phyloP scores from a whole-genome alignment of 2,113 vertebrate genomes.

The rabbit (Oryctolagus cuniculus) region DNA sequence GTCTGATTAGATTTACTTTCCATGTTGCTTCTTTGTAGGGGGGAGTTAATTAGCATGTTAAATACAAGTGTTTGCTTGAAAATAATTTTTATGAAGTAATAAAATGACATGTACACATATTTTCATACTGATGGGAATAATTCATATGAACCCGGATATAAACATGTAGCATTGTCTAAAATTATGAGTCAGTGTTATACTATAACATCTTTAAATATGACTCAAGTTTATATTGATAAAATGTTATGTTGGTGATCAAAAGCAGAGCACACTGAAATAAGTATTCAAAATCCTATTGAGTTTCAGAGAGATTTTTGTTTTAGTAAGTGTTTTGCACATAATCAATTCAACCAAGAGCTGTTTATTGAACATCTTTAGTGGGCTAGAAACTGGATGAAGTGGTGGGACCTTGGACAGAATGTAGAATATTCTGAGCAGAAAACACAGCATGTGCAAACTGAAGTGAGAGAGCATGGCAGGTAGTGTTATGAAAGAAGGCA shows the following conservation, averaged over 20 bases:
- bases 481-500: neutral
- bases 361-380: neutral
- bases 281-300: neutral
- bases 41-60: constrained; percentile 13
- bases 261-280: neutral
- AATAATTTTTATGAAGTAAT: neutral
- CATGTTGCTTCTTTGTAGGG: neutral
- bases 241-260: neutral
- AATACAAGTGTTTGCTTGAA: neutral
- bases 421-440: neutral
- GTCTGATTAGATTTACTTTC: constrained; percentile 60
- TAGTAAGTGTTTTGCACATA: neutral
- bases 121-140: neutral
- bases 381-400: neutral
- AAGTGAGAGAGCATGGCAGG: neutral
- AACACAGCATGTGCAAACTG: neutral
- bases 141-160: neutral
- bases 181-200: neutral
- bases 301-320: constrained; percentile 1
- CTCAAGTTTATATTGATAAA: neutral
- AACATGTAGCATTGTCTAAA: neutral
- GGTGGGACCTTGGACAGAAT: neutral
- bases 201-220: neutral
- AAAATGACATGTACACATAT: neutral
- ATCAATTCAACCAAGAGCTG: neutral